Evolutionary conservation across 2,113 vertebrate genomes (phyloP), one percentile per base, ranked within the genome.

Genomic region (Lepus europaeus): DNA sequence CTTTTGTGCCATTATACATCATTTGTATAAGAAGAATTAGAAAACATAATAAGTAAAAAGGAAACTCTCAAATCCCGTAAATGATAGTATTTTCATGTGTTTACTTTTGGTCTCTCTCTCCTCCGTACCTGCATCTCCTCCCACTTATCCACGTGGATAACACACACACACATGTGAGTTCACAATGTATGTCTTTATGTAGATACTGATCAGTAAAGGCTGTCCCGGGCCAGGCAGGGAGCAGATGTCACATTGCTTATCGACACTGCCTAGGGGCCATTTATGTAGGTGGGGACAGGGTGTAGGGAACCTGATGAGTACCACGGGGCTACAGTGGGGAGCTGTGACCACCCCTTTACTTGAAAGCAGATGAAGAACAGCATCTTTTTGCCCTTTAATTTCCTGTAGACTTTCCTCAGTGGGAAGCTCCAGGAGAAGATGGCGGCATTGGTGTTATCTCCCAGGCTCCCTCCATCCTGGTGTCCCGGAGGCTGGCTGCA

Each of bases 31-130:
- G 56, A 59, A 59, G 63, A 72, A 68, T 91, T 80, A 91, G 74
- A 94, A 92, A 76, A 87, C 31, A 22, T 3, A 87, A 16, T 74
- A 56, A 74, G 53, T 66, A 56, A 96, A 87, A 91, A 82, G 1
- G 31, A 87, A 64, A 68, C 36, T 64, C 2, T 29, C 20, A 94
- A 81, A 39, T 70, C 17, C 77, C 7, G 20, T 80, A 94, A 86
- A 73, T 80, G 19, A 0, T 89, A 90, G 14, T 9, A 79, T 74
- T 92, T 68, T 66, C 10, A 5, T 72, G 13, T 70, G 61, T 91
- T 81, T 81, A 84, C 23, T 33, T 95, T 16, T 78, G 70, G 68
- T 19, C 45, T 19, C 13, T 17, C 20, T 51, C 11, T 36, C 72
- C 64, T 77, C 17, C 5, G 53, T 81, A 27, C 19, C 39, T 53